Evolutionary conservation across 2,113 vertebrate species (phyloP), one percentile per base, ranked within the genome.

Genomic region (Illadopsis cleaveri): DNA sequence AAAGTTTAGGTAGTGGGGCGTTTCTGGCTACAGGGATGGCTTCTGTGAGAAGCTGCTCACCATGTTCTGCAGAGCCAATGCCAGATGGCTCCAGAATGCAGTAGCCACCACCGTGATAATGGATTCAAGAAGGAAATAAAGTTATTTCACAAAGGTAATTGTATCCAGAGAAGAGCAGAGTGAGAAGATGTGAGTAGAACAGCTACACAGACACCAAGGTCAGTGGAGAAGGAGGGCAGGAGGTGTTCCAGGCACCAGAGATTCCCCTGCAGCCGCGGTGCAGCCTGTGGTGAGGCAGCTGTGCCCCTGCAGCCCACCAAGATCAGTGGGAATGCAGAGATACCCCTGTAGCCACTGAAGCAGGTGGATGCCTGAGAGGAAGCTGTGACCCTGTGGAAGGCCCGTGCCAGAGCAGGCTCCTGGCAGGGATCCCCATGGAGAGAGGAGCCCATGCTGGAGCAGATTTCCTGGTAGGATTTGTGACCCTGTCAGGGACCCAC

Each of bases 401-500:
- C 9, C 31, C 16, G 5, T 42, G 57, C 35, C 2, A 5, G 17
- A 33, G 8, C 50, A 64, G 31, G 7, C 5, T 64, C 30, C 42
- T 19, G 11, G 30, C 20, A 64, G 48, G 20, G 35, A 50, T 15
- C 19, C 9, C 14, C 4, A 0, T 16, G 50, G 42, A 37, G 11
- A 57, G 25, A 65, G 14, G 5, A 88, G 25, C 33, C 15, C 19
- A 47, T 1, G 0, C 19, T 38, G 45, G 33, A 53, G 12, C 11
- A 77, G n/a, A 5, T 54, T 45, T 53, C 56, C 23, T 70, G n/a
- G 20, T 7, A 33, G 68, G 33, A 65, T 9, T 21, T 58, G 22
- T 65, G 27, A 31, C 11, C 31, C 30, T 22, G 8, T 10, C 0
- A 0, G 31, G 12, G 10, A 44, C 14, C 0, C 3, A 11, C 0